phyloP scores from a whole-genome alignment of 2,113 vertebrate genomes.

The Mus musculus region DNA sequence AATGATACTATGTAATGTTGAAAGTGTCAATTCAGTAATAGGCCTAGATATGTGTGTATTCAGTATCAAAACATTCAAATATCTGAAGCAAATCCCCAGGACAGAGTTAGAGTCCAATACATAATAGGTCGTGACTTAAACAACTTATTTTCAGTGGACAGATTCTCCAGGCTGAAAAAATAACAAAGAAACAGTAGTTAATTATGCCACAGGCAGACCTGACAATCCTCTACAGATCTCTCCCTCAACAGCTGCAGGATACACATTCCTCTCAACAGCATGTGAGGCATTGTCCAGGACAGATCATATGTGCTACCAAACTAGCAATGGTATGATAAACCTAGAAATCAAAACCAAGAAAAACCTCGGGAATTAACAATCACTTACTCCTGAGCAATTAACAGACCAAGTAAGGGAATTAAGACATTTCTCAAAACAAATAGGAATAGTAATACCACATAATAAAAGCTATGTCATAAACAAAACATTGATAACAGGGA shows the following conservation, averaged over 20 bases:
- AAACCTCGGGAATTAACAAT: background rate
- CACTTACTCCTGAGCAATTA: background rate
- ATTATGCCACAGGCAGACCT: background rate
- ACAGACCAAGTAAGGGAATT: background rate
- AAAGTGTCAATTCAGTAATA: background rate
- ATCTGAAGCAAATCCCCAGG: no score
- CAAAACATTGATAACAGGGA: background rate
- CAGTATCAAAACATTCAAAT: background rate
- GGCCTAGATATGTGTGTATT: background rate
- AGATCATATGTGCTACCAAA: background rate
- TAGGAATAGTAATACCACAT: background rate
- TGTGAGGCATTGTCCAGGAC: background rate
- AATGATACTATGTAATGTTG: background rate
- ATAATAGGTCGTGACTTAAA: no score
- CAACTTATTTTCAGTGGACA: no score
- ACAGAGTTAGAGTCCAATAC: no score
- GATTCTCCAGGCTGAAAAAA: background rate
- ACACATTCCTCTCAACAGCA: background rate
- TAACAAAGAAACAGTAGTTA: background rate
- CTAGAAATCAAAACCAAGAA: background rate
- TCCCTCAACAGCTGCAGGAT: background rate
- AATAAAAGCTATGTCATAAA: background rate
- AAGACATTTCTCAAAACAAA: background rate
- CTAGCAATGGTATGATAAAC: background rate
- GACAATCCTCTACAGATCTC: background rate